phyloP scores from a whole-genome alignment of 1,140 invertebrate genomes.

The Alviniconcha marisindica region DNA sequence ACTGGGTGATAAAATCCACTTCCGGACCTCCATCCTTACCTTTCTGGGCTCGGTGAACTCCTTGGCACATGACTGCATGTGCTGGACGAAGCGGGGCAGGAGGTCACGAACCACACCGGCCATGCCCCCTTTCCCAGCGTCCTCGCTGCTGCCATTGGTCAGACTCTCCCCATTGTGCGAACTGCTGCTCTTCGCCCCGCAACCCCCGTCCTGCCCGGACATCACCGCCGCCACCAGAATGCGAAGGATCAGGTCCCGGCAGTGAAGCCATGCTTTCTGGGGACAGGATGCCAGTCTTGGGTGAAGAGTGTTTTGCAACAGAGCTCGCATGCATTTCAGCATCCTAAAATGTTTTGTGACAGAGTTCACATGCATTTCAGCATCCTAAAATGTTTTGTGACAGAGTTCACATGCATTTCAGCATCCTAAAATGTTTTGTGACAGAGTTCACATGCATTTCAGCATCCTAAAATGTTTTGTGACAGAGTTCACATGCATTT shows the following conservation, averaged over 20 bases:
- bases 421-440: too few species aligned
- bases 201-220: constrained; percentile 53
- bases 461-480: too few species aligned
- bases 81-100: constrained; percentile 46
- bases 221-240: constrained; percentile 66
- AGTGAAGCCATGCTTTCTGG: constrained; percentile 70
- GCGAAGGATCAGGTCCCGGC: constrained; percentile 65
- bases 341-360: too few species aligned
- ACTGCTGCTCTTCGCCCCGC: constrained; percentile 15
- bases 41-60: constrained; percentile 35
- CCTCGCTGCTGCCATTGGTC: constrained; percentile 32
- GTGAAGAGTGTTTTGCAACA: too few species aligned
- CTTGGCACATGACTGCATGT: constrained; percentile 47
- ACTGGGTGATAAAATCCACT: not conserved
- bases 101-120: constrained; percentile 58
- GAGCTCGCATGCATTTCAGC: too few species aligned
- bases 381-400: too few species aligned
- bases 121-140: constrained; percentile 44
- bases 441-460: too few species aligned
- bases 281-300: too few species aligned
- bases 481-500: too few species aligned
- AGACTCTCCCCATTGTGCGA: constrained; percentile 37
- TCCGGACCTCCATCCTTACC: not conserved
- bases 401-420: too few species aligned
- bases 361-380: too few species aligned